Conservation (phyloP, 92 coral and sea anemone species). For the Meandrina meandrites region DNA sequence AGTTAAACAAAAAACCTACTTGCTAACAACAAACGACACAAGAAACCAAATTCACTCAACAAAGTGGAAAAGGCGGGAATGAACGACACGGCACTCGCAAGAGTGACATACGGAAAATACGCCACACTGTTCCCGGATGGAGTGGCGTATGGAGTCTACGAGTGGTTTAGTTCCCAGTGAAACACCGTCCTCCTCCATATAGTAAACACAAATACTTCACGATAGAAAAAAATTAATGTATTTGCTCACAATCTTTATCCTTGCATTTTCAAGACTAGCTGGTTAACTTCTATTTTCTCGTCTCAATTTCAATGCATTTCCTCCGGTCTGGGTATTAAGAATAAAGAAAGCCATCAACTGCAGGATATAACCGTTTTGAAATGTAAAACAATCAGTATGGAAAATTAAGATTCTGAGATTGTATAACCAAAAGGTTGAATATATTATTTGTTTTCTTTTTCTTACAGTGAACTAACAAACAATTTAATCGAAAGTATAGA, state of each 20-base stretch:
- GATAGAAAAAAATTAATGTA: neutral
- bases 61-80: too few relatives aligned
- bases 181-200: neutral
- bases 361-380: too few relatives aligned
- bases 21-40: too few relatives aligned
- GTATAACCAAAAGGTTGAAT: neutral
- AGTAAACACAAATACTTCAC: neutral
- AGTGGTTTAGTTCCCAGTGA: too few relatives aligned
- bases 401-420: neutral
- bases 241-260: neutral
- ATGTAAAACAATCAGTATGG: neutral
- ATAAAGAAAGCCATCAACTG: too few relatives aligned
- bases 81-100: too few relatives aligned
- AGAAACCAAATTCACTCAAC: too few relatives aligned
- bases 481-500: slow-evolving; percentile 59
- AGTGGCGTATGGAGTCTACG: too few relatives aligned
- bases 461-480: slow-evolving; percentile 53
- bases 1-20: too few relatives aligned
- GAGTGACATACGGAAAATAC: too few relatives aligned
- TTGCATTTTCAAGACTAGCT: neutral
- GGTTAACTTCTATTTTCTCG: neutral
- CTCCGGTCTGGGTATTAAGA: neutral
- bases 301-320: neutral
- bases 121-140: too few relatives aligned
- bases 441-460: neutral